Evolutionary conservation across 2,797 vertebrate species (phyloP).

Genomic region (Tenualosa thibaudeaui): DNA sequence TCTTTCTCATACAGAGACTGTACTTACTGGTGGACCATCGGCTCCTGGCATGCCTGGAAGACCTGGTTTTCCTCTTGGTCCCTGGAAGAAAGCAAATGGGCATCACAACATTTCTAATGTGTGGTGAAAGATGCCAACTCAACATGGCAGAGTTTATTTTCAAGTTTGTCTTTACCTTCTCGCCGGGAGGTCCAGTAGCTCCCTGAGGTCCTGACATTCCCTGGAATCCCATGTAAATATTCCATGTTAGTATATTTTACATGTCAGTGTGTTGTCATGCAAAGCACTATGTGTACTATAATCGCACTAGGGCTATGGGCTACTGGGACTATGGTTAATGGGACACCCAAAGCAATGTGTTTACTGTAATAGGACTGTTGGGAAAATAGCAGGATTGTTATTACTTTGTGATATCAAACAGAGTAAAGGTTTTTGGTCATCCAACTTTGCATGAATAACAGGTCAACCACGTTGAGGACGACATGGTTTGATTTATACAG

Average conservation of each 20-base stretch:
- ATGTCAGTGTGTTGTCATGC: not conserved
- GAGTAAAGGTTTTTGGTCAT: not conserved
- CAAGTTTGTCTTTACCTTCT: conserved; percentile 76
- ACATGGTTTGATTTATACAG: not conserved
- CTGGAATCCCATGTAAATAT: conserved; percentile 58
- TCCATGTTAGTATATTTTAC: not conserved
- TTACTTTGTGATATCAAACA: not conserved
- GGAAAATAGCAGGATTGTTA: not conserved
- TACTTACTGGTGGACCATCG: conserved; percentile 87
- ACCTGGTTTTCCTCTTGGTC: conserved; percentile 87
- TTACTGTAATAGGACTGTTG: not conserved
- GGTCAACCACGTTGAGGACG: not conserved
- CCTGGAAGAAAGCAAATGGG: conserved; percentile 65
- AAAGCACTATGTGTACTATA: not conserved
- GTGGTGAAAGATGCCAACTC: not conserved
- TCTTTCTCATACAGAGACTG: not conserved
- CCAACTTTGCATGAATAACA: not conserved
- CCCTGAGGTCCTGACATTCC: conserved; percentile 89
- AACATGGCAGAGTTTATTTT: not conserved
- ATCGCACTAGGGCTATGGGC: not conserved
- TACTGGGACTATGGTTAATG: not conserved
- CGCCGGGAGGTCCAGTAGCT: conserved; percentile 82
- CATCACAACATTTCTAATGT: not conserved
- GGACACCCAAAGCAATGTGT: not conserved
- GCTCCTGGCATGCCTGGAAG: conserved; percentile 91